These are phyloP conservation scores for Sinosuthora webbiana DNA, from an alignment of 2,113 vertebrate genomes.

Conservation along the genomic window DNA sequence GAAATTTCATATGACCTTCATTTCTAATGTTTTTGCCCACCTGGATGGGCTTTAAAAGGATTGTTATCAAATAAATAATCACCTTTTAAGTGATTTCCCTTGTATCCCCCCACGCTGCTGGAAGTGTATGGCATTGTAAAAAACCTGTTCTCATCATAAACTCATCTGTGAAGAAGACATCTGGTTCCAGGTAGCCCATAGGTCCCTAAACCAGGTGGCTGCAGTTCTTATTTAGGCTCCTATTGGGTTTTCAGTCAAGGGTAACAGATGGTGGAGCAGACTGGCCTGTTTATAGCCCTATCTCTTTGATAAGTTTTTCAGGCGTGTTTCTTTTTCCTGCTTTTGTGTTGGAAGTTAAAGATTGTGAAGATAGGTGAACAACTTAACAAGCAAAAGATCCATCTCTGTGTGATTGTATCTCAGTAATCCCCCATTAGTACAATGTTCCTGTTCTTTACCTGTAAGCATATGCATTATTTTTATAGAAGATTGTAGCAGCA, in stretches of 20 bases:
- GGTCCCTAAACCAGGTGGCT: neutral
- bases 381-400: neutral
- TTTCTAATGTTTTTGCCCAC: neutral
- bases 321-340: conserved; percentile 17
- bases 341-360: conserved; percentile 13
- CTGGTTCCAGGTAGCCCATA: neutral
- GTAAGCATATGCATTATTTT: neutral
- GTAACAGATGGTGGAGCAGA: neutral
- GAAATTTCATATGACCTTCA: neutral
- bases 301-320: conserved; percentile 24
- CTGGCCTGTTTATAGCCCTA: conserved; percentile 1
- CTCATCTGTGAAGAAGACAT: neutral
- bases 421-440: neutral
- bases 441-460: neutral
- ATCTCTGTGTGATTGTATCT: neutral
- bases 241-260: neutral
- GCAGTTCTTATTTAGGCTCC: neutral
- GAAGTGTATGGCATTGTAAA: neutral
- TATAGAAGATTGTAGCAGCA: neutral
- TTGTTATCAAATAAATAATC: neutral
- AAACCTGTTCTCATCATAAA: neutral
- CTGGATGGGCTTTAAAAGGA: neutral
- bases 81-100: neutral
- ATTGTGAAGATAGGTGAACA: neutral
- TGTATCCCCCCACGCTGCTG: neutral